These are phyloP conservation scores for Oscarella lobularis DNA, from an alignment of 37 sponge, comb jelly and placozoan genomes.

Conservation along the genomic window DNA sequence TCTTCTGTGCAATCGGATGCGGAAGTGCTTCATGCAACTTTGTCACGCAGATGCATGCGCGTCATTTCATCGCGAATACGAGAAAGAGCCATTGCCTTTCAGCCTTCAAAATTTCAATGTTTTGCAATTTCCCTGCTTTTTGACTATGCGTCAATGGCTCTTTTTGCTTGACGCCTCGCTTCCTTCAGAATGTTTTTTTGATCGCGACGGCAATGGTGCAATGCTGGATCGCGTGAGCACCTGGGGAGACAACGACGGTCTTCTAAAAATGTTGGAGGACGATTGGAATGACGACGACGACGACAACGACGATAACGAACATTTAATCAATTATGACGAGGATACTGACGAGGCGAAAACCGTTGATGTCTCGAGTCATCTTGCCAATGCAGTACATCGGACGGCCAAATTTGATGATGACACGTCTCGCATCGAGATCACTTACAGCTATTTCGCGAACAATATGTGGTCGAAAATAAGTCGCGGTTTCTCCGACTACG, in stretches of 20 bases:
- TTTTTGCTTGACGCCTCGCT: slow-evolving; percentile 53
- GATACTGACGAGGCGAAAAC: no score
- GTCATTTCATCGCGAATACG: neutral
- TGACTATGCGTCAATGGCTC: slow-evolving; percentile 54
- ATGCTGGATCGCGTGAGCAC: neutral
- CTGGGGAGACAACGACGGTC: neutral
- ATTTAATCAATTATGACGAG: neutral
- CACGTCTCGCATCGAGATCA: slow-evolving; percentile 12
- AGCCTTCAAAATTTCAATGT: slow-evolving; percentile 10
- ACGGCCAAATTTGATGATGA: slow-evolving; percentile 7
- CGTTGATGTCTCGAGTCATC: neutral
- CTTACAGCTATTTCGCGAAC: slow-evolving; percentile 43
- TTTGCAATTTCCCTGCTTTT: slow-evolving; percentile 46
- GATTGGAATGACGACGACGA: slow-evolving; percentile 14
- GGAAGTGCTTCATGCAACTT: slow-evolving; percentile 48
- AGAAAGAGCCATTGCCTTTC: slow-evolving; percentile 4
- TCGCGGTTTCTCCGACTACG: slow-evolving; percentile 2
- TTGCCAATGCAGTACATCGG: neutral
- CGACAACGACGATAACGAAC: slow-evolving; percentile 12
- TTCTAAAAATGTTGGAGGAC: slow-evolving; percentile 13
- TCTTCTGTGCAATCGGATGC: slow-evolving; percentile 53
- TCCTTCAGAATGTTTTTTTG: slow-evolving; percentile 39
- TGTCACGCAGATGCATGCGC: slow-evolving; percentile 1
- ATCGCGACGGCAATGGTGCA: slow-evolving; percentile 1
- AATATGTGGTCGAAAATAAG: slow-evolving; percentile 29